A percentile compares a stretch with the other conserved stretches of the same genome.
phyloP scores from a whole-genome alignment of 1,140 invertebrate genomes.

The Eueides isabella region DNA sequence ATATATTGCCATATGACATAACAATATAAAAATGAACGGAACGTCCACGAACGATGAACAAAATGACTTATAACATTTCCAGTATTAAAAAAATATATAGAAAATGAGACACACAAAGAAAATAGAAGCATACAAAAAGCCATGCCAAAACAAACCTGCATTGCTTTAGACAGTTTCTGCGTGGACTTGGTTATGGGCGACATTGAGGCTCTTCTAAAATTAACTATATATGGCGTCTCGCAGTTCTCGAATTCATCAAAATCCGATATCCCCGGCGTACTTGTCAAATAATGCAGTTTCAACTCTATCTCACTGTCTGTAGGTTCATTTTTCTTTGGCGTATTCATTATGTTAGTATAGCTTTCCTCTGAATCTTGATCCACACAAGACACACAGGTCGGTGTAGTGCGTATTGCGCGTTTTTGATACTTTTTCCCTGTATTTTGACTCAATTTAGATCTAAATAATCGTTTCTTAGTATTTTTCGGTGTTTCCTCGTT shows the following conservation, averaged over 20 bases:
- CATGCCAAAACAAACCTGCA: conserved; percentile 87
- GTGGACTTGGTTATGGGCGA: conserved; percentile 93
- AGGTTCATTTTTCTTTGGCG: conserved; percentile 59
- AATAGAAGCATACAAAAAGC: conserved; percentile 17
- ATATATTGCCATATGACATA: too few relatives aligned
- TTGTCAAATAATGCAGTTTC: conserved; percentile 80
- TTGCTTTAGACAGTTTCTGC: conserved; percentile 91
- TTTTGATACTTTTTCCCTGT: conserved; percentile 73
- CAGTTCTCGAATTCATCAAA: conserved; percentile 53
- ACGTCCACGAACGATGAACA: too few relatives aligned
- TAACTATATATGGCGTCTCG: conserved; percentile 72
- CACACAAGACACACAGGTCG: conserved; percentile 71
- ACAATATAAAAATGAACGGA: too few relatives aligned
- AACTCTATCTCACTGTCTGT: conserved; percentile 52
- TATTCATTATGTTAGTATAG: conserved; percentile 45
- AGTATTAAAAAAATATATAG: too few relatives aligned
- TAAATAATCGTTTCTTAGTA: conserved; percentile 69
- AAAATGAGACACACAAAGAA: conserved; percentile 20
- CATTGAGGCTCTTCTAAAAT: conserved; percentile 88
- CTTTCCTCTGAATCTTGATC: conserved; percentile 67
- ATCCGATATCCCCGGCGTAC: conserved; percentile 81
- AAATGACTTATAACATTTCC: too few relatives aligned
- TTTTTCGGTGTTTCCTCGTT: conserved; percentile 73
- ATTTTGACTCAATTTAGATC: conserved; percentile 65
- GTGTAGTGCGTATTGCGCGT: conserved; percentile 60